Percentiles rank a stretch among this genome's conserved stretches.
These are phyloP conservation scores for Ptychodera flava DNA, from an alignment of 35 echinoderm and acorn worm species.

Conservation along the genomic window DNA sequence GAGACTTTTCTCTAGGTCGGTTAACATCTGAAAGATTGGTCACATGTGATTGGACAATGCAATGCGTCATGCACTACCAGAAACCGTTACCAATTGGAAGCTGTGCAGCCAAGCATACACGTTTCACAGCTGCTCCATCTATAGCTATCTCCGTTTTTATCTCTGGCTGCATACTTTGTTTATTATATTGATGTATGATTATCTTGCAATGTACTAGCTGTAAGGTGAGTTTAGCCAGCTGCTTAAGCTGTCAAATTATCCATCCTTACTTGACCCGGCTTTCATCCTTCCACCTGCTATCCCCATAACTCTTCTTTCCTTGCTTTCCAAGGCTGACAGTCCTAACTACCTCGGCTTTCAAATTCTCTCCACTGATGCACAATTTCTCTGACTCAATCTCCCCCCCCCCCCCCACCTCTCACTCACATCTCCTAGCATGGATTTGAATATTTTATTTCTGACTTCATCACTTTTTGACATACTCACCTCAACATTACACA, in stretches of 20 bases:
- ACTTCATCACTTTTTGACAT: too few relatives aligned
- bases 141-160: background rate
- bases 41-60: background rate
- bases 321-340: background rate
- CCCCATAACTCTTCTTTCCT: background rate
- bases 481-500: too few relatives aligned
- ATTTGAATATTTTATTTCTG: too few relatives aligned
- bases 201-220: background rate
- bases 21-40: background rate
- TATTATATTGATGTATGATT: background rate
- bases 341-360: background rate
- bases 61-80: background rate
- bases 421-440: too few relatives aligned
- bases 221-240: background rate
- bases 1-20: background rate
- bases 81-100: background rate
- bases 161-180: background rate
- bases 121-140: background rate
- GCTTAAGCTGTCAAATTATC: background rate
- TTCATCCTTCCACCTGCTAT: background rate
- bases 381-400: too few relatives aligned
- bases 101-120: background rate
- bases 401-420: too few relatives aligned
- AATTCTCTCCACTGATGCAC: background rate
- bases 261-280: background rate